phyloP scores from a whole-genome alignment of 2,888 invertebrate species.

The Pseudolycoriella hygida region DNA sequence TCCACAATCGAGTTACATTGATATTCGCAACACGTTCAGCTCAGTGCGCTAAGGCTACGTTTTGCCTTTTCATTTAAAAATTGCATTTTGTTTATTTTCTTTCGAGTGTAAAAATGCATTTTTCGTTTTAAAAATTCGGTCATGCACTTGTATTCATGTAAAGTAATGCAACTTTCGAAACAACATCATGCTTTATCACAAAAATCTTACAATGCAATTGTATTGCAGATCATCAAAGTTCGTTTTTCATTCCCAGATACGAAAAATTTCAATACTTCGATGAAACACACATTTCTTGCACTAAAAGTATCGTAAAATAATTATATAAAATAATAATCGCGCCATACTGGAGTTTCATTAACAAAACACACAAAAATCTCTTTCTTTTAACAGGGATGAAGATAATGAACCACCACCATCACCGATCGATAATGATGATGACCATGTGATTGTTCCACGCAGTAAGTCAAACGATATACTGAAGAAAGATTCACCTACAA shows the following conservation, averaged over 20 bases:
- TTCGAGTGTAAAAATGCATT: no score
- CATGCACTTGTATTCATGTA: no score
- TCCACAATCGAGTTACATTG: no score
- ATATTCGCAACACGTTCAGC: no score
- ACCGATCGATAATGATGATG: conserved; percentile 3
- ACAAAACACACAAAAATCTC: not conserved
- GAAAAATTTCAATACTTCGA: not conserved
- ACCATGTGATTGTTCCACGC: conserved; percentile 33
- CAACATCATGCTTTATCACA: no score
- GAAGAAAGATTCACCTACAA: conserved; percentile 40
- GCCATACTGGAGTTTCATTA: not conserved
- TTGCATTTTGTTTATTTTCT: no score
- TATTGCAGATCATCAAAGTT: no score
- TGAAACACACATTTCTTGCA: not conserved
- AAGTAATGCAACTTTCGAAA: no score
- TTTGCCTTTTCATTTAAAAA: no score
- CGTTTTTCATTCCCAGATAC: not conserved
- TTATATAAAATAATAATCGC: not conserved
- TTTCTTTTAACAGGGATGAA: not conserved
- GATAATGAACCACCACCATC: not conserved
- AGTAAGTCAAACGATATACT: conserved; percentile 63
- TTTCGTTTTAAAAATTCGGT: no score
- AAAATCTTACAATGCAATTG: no score
- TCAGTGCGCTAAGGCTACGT: no score
- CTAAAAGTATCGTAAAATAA: not conserved